A percentile compares a stretch with the other conserved stretches of the same genome.
Conservation (phyloP, 2,888 invertebrate genomes). For the Baronia brevicornis region DNA sequence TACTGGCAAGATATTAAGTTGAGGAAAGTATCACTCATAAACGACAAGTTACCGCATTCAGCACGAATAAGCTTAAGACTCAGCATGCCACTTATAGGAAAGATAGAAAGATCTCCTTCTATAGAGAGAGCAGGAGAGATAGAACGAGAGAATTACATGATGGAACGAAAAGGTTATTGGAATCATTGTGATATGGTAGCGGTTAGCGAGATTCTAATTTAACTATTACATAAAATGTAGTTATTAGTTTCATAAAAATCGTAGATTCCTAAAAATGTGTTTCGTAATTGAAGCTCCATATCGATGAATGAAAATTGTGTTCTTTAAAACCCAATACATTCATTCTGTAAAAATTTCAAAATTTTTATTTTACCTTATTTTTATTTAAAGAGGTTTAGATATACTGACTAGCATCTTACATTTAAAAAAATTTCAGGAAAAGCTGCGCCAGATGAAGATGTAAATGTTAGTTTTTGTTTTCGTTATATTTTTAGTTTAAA, state of each 20-base stretch:
- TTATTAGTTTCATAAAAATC: too few relatives aligned
- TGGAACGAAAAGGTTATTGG: constrained; percentile 48
- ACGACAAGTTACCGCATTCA: constrained; percentile 35
- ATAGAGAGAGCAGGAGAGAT: constrained; percentile 47
- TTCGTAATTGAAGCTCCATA: too few relatives aligned
- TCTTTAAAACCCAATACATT: too few relatives aligned
- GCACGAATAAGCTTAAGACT: constrained; percentile 36
- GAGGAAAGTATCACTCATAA: constrained; percentile 35
- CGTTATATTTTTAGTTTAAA: background rate
- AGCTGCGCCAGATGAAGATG: constrained; percentile 34
- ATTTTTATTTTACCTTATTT: too few relatives aligned
- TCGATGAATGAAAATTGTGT: too few relatives aligned
- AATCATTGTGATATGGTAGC: too few relatives aligned
- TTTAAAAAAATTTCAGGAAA: constrained; percentile 35
- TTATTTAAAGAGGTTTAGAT: too few relatives aligned
- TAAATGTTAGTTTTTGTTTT: constrained; percentile 53
- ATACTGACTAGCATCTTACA: too few relatives aligned
- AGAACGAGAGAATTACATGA: constrained; percentile 51
- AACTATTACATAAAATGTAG: too few relatives aligned
- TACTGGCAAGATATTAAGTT: constrained; percentile 41
- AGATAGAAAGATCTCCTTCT: constrained; percentile 46
- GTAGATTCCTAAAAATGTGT: too few relatives aligned
- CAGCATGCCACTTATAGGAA: constrained; percentile 37
- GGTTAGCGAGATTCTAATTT: too few relatives aligned
- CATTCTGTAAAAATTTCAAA: too few relatives aligned